phyloP scores from a whole-genome alignment of 1,140 invertebrate species.

The Formica selysi region DNA sequence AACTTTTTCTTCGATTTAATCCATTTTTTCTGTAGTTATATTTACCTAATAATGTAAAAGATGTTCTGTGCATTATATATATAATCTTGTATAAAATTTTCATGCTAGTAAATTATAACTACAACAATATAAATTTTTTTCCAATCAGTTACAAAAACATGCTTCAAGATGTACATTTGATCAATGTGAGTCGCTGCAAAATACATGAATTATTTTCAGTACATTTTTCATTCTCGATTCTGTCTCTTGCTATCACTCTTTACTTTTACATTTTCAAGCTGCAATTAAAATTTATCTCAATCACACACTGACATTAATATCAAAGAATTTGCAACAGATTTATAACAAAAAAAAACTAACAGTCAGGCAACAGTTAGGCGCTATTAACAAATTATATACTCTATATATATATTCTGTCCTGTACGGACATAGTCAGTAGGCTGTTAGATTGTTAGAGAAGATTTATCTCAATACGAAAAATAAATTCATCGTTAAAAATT shows the following conservation, averaged over 20 bases:
- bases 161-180: background rate
- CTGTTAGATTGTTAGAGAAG: conserved; percentile 30
- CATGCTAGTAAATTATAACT: conserved; percentile 5
- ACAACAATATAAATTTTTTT: conserved; percentile 20
- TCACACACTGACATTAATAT: conserved; percentile 68
- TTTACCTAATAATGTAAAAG: background rate
- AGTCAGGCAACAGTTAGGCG: conserved; percentile 55
- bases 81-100: conserved; percentile 13
- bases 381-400: conserved; percentile 64
- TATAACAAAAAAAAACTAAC: conserved; percentile 44
- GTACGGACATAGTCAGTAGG: conserved; percentile 8
- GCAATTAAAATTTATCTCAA: conserved; percentile 61
- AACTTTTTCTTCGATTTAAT: background rate
- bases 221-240: conserved; percentile 59
- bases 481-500: conserved; percentile 4
- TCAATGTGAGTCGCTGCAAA: conserved; percentile 50
- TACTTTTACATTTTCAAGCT: conserved; percentile 61
- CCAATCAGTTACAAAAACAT: background rate
- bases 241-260: conserved; percentile 44
- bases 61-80: background rate
- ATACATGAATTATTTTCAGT: conserved; percentile 63
- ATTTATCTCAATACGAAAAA: conserved; percentile 3
- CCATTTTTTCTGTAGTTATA: background rate
- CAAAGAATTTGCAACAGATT: conserved; percentile 65
- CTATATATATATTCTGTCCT: conserved; percentile 38